A percentile compares a stretch with the other conserved stretches of the same genome.
Conservation (phyloP, 2,797 vertebrate species). For the Platalea minor region DNA sequence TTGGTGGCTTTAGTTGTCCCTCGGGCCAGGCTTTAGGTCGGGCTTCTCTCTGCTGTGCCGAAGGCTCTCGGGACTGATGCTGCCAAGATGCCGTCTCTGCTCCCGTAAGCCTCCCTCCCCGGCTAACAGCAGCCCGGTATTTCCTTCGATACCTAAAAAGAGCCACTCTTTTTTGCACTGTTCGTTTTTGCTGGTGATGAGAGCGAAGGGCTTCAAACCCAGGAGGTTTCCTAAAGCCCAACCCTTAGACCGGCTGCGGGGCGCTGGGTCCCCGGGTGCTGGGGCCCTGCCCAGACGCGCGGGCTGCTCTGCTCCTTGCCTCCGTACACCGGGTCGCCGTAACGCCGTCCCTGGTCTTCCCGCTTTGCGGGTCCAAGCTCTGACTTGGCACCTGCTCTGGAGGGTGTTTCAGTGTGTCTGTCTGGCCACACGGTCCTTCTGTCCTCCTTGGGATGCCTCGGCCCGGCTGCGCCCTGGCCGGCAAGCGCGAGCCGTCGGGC, state of each 20-base stretch:
- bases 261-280: not conserved
- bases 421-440: not conserved
- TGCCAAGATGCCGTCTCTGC: not conserved
- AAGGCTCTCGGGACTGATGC: fast-evolving
- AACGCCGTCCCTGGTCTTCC: no score
- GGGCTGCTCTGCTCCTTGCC: not conserved
- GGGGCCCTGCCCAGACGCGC: not conserved
- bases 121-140: no score
- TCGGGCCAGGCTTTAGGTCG: not conserved
- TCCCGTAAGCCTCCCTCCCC: not conserved
- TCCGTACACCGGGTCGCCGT: no score
- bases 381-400: no score
- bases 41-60: not conserved
- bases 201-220: not conserved
- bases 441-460: not conserved
- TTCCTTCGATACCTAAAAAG: not conserved
- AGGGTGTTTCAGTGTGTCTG: not conserved
- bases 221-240: not conserved
- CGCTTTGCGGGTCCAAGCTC: fast-evolving
- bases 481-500: not conserved
- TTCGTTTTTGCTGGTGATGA: not conserved
- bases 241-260: not conserved
- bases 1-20: not conserved
- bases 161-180: not conserved
- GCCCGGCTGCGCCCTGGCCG: not conserved